Conservation (phyloP, 1,140 invertebrate genomes). For the Schlechtendalia chinensis region DNA sequence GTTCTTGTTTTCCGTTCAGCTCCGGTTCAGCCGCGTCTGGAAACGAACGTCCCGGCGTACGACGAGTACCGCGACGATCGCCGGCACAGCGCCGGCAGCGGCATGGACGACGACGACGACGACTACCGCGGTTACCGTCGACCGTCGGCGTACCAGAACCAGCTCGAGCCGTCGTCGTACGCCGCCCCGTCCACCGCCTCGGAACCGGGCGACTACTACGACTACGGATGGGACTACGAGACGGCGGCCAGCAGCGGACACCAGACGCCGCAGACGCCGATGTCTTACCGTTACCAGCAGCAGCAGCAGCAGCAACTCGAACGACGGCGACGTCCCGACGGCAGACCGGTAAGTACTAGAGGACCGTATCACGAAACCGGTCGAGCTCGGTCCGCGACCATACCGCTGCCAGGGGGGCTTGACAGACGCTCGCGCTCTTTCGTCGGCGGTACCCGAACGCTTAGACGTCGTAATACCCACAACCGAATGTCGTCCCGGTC, state of each 20-base stretch:
- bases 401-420: no score
- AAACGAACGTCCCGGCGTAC: background rate
- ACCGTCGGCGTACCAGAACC: background rate
- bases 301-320: slow-evolving; percentile 1
- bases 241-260: background rate
- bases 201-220: slow-evolving; percentile 10
- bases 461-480: no score
- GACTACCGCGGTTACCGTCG: background rate
- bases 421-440: no score
- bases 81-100: no score
- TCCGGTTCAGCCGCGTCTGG: no score
- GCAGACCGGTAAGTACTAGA: slow-evolving; percentile 10
- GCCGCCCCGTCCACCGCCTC: background rate
- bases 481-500: no score
- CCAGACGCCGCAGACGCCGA: slow-evolving; percentile 3
- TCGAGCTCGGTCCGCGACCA: no score
- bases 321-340: background rate
- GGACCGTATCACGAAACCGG: no score
- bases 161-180: background rate
- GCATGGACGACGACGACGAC: background rate
- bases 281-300: background rate
- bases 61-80: background rate
- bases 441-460: no score
- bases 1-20: background rate
- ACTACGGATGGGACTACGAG: slow-evolving; percentile 29